These are phyloP conservation scores for Acanthornis magna DNA, from an alignment of 2,797 vertebrate species.

Conservation along the genomic window DNA sequence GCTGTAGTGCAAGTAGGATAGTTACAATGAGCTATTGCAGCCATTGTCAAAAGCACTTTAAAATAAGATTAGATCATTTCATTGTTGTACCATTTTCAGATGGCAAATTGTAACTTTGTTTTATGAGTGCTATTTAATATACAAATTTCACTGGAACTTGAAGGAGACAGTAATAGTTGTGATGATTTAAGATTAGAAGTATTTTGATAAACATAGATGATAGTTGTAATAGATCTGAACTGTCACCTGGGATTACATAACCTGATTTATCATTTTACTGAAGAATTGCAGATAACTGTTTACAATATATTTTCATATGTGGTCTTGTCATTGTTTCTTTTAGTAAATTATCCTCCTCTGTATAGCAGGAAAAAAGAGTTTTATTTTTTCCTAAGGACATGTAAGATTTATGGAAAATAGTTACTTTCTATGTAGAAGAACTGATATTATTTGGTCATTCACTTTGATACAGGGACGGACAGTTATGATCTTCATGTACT, in stretches of 20 bases:
- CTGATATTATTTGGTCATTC: not conserved
- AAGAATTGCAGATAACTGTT: slow-evolving; percentile 10
- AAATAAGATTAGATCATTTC: slow-evolving; percentile 43
- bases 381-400: not conserved
- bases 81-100: slow-evolving; percentile 16
- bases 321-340: not conserved
- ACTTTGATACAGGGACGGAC: not conserved
- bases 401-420: not conserved
- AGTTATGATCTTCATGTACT: not conserved
- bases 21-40: slow-evolving; percentile 38
- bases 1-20: not conserved
- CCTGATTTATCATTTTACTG: slow-evolving; percentile 7
- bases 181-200: slow-evolving; percentile 35
- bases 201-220: slow-evolving; percentile 2
- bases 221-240: slow-evolving; percentile 35
- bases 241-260: slow-evolving; percentile 43
- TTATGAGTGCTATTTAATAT: slow-evolving; percentile 34
- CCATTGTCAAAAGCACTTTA: slow-evolving; percentile 44
- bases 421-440: slow-evolving; percentile 6
- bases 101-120: slow-evolving; percentile 16
- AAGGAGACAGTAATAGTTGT: slow-evolving; percentile 16
- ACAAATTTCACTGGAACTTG: slow-evolving; percentile 28
- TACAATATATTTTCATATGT: slow-evolving; percentile 2
- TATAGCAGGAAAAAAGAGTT: not conserved
- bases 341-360: not conserved